Conservation (phyloP, 2,888 invertebrate species). For the Blera fallax region DNA sequence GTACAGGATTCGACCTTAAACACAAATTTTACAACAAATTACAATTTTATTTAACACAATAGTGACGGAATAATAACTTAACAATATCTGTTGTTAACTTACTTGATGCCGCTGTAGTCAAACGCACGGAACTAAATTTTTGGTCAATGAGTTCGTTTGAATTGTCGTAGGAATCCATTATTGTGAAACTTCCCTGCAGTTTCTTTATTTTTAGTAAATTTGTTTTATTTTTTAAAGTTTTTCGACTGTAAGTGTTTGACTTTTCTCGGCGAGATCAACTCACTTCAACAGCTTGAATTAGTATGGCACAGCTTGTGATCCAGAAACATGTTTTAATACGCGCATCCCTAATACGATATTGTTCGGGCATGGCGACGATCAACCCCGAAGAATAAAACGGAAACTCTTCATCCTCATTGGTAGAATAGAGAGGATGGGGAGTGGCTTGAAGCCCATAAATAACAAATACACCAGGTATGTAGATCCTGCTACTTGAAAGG, state of each 20-base stretch:
- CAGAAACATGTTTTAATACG: conserved; percentile 30
- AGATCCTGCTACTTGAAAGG: conserved; percentile 20
- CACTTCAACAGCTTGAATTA: conserved; percentile 36
- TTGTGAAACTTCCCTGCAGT: not conserved
- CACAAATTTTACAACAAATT: conserved; percentile 50
- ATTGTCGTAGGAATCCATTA: conserved; percentile 78
- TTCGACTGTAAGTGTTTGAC: not conserved
- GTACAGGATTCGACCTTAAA: conserved; percentile 95
- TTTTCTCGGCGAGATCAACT: conserved; percentile 43
- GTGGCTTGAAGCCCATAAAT: conserved; percentile 18
- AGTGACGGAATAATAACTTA: not conserved
- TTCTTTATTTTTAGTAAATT: not conserved
- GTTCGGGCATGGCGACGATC: conserved; percentile 42
- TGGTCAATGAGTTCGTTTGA: conserved; percentile 80
- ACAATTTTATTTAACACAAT: not conserved
- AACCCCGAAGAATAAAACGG: conserved; percentile 21
- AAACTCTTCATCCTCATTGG: conserved; percentile 39
- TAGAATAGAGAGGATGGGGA: conserved; percentile 18
- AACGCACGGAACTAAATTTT: conserved; percentile 77
- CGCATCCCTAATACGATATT: conserved; percentile 24
- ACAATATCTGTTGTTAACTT: conserved; percentile 73
- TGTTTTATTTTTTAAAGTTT: not conserved
- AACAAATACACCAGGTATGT: conserved; percentile 41
- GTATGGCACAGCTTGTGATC: conserved; percentile 35
- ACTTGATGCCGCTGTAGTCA: conserved; percentile 80